Evolutionary conservation across 2,888 invertebrate species (phyloP), one percentile per base, ranked within the genome.

Genomic region (Ophioninae sp.): DNA sequence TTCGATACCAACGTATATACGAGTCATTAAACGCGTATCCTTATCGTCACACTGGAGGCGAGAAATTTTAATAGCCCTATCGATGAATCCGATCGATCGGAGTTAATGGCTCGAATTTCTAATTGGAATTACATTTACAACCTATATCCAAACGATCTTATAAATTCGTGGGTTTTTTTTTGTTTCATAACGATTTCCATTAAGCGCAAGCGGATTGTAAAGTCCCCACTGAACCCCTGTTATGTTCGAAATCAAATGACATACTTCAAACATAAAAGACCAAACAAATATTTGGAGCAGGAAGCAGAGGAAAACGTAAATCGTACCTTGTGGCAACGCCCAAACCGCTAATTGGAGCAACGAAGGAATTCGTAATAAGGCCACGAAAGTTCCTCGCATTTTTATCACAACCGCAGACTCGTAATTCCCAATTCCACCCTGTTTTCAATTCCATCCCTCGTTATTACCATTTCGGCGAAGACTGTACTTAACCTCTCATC

Each of bases 381-480:
- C 51, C 17, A 51, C 51, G 17, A 51, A 51, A 51, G 51, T 17
- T 51, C 13, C 51, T 51, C 51, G 17, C 13, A 51, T 51, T 2
- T 51, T 51, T 51, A 5, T 13, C 51, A 13, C 13, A 51, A 51
- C 51, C 51, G 51, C 51, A 51, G 3, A 51, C 51, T 51, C 51
- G 17, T 51, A 10, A 17, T 51, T 10, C 17, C 13, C 8, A n/a
- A 13, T 9, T 39, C 6, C 0, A 6, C 39, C 17, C 6, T 17
- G 8, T 39, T 39, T 10, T 39, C 39, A 37, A 23, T 63, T 63
- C 37, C 23, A 65, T 39, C 39, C 39, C 41, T 20, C 65, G 8
- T 65, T 59, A 79, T 73, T 79, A 68, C 61, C 68, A 74, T 79
- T 79, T 73, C 79, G 74, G 74, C 59, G 73, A 79, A 74, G 44